Evolutionary conservation across 1,140 invertebrate species (phyloP).

Genomic region (Nomia melanderi): DNA sequence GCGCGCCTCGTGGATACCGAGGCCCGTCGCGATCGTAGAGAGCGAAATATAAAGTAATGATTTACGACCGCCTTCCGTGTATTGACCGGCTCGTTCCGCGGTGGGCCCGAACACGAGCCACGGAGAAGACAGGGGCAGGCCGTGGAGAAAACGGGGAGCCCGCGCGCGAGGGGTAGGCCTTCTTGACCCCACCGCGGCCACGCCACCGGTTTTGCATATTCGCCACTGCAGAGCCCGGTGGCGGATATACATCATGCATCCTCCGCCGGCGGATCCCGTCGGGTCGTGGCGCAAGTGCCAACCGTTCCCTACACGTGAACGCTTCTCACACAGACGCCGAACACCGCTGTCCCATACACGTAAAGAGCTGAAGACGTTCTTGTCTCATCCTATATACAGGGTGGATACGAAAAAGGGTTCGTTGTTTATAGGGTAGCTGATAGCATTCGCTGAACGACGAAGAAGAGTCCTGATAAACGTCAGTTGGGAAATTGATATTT

Average conservation of each 20-base stretch:
- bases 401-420: too few relatives aligned
- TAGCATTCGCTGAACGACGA: too few relatives aligned
- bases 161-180: conserved; percentile 24
- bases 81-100: conserved; percentile 55
- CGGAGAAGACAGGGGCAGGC: conserved; percentile 18
- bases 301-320: conserved; percentile 38
- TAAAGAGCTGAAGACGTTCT: too few relatives aligned
- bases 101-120: conserved; percentile 28
- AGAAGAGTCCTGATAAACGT: too few relatives aligned
- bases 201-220: conserved; percentile 75
- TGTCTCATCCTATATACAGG: too few relatives aligned
- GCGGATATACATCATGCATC: conserved; percentile 77
- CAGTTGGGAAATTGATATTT: too few relatives aligned
- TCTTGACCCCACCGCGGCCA: conserved; percentile 61
- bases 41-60: conserved; percentile 61
- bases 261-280: conserved; percentile 49
- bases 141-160: conserved; percentile 12
- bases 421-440: too few relatives aligned
- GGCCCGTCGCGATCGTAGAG: conserved; percentile 16
- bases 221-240: conserved; percentile 73
- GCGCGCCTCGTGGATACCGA: conserved; percentile 1
- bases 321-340: conserved; percentile 22
- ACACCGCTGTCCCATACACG: too few relatives aligned
- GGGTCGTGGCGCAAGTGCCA: conserved; percentile 73
- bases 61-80: conserved; percentile 67